These are phyloP conservation scores for Pipra filicauda DNA, from an alignment of 2,113 vertebrate species.

Conservation along the genomic window DNA sequence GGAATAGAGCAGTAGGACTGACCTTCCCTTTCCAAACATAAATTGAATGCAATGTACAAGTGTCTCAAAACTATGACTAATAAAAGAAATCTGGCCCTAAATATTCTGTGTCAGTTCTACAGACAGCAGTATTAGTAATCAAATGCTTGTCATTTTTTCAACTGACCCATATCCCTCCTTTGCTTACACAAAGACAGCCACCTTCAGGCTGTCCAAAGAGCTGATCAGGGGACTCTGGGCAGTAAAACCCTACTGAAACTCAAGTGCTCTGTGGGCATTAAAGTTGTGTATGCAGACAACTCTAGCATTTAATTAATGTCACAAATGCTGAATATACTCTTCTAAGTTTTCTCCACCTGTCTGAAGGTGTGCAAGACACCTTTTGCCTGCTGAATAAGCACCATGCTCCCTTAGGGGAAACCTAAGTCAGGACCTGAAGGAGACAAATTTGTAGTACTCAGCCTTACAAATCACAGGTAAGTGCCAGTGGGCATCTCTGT, in stretches of 20 bases:
- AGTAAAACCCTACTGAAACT: neutral
- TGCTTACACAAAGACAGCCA: neutral
- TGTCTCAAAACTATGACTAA: slow-evolving; percentile 10
- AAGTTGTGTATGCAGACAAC: neutral
- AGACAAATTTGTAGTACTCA: neutral
- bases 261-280: neutral
- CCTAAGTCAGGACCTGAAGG: neutral
- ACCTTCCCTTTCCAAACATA: neutral
- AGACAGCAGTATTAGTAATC: neutral
- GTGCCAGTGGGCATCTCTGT: neutral
- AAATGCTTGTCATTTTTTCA: neutral
- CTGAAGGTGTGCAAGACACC: neutral
- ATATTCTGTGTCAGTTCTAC: slow-evolving; percentile 1
- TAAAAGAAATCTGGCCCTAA: neutral
- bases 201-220: neutral
- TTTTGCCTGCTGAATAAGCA: neutral
- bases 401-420: neutral
- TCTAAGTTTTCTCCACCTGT: neutral
- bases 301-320: neutral
- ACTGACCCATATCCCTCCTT: neutral
- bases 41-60: neutral
- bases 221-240: neutral
- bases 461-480: neutral
- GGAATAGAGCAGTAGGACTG: neutral
- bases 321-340: neutral